phyloP scores from a whole-genome alignment of 2,113 vertebrate species.

The Recurvirostra avosetta region DNA sequence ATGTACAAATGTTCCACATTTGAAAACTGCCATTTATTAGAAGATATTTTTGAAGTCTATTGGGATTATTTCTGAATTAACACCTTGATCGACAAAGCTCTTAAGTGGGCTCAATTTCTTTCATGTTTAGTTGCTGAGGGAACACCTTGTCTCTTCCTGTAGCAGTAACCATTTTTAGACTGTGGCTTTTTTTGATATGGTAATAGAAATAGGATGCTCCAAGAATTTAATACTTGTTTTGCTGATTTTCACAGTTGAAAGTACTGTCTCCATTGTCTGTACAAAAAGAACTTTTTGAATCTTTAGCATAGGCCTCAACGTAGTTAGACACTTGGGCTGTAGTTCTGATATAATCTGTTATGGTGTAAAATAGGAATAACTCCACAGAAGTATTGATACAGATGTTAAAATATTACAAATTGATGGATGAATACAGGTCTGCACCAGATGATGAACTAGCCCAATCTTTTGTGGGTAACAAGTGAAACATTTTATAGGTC shows the following conservation, averaged over 20 bases:
- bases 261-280: neutral
- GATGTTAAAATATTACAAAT: neutral
- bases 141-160: neutral
- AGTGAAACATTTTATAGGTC: neutral
- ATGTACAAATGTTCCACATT: neutral
- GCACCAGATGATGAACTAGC: neutral
- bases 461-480: neutral
- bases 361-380: neutral
- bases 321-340: neutral
- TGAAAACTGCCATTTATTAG: neutral
- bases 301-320: neutral
- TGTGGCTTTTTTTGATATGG: neutral
- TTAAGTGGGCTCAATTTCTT: neutral
- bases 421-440: neutral
- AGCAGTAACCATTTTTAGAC: neutral
- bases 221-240: neutral
- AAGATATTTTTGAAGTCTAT: neutral
- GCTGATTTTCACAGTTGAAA: constrained; percentile 16
- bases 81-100: neutral
- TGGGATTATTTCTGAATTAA: neutral
- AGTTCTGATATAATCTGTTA: neutral
- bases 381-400: neutral
- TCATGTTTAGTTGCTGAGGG: neutral
- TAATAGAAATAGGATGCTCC: neutral
- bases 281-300: neutral